Base-by-base conservation (phyloP, 2,797 vertebrate species). In the Silurus lanzhouensis region DNA sequence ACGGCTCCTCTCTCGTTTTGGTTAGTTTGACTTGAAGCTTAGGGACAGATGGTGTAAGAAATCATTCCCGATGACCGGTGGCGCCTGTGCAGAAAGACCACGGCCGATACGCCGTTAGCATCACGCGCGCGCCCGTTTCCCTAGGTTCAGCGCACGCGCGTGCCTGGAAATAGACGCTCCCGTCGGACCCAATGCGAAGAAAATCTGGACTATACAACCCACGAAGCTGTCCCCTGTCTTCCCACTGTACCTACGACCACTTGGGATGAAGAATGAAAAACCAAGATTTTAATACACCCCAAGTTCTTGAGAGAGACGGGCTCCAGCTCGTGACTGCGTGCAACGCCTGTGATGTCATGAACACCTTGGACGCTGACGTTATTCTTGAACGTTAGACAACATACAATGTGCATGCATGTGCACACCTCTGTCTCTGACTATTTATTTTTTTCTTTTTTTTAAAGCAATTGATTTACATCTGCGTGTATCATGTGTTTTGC, bases 121-220 rank as follows among this genome's bases (percentile, higher is more conserved):
- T 72, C 67, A 25, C 44, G 67, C 55, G 67, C 81, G 55, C 67
- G 55, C 81, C 67, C 46, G 25, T 82, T 17, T 60, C 31, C 31
- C 31, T 10, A 25, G 55, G 22, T 68, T 79, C 79, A 31, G 76
- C 17, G 72, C 79, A 79, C 82, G 82, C 90, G 91, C 93, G 93
- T 93, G 93, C 92, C 89, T 87, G 90, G 75, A 10, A 91, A 93
- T 91, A 57, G 83, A 77, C 27, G 72, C 74, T 78, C 68, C 27
- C 81, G 22, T 15, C 66, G 66, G 52, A 22, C 12, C 60, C 22
- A 25, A 7, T 5, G 60, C 2, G 6, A 15, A 17, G 64, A 58
- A 80, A 27, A 1, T 25, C n/a, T 25, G 2, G 10, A 10, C 48
- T 52, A 52, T 52, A 52, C 48, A 7, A 52, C 48, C 48, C 22